Base-by-base conservation (phyloP, 2,797 vertebrate species). In the Epinephelus awoara region DNA sequence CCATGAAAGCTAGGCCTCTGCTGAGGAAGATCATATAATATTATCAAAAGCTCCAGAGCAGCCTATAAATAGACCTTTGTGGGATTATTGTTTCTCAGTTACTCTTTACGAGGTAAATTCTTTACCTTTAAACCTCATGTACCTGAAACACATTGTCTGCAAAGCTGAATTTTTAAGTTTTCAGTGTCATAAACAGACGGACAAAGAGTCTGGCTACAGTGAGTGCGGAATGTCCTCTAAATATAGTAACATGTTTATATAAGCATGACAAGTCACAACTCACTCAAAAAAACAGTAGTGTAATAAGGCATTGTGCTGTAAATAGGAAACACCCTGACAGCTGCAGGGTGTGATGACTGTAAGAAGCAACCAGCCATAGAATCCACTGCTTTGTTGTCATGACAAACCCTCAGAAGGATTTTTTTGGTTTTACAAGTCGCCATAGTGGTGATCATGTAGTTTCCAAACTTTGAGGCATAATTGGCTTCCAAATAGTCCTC, bases 291-390 rank as follows among this genome's bases (percentile, higher is more conserved):
- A 15, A 18, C 6, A 21, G 66, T 25, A 40, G 29, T 27, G 34
- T 52, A 70, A 71, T 29, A 29, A 57, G 1, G 21, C 50, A 18
- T 62, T 63, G 21, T 3, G n/a, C 23, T 52, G 17, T 15, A 44
- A 11, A 10, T 40, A 6, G 25, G 21, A 3, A 62, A 19, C 21
- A 49, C 51, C 50, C 57, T 64, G 66, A 75, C 71, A 75, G 74
- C 57, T 72, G 84, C 69, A 58, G 73, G 51, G 63, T 75, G 18
- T 67, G 57, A 44, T 70, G 59, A 63, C 38, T 78, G 47, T 58
- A 57, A 55, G 69, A 74, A 56, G 50, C 61, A 64, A 46, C 70
- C 67, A 72, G 62, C 69, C 11, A n/a, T 70, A 47, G 51, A 74
- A 78, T 64, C 2, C 34, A 5, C 67, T 59, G 54, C 47, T 75